Base-by-base conservation (phyloP, 2,113 vertebrate species). In the Hirundichthys speculiger region DNA sequence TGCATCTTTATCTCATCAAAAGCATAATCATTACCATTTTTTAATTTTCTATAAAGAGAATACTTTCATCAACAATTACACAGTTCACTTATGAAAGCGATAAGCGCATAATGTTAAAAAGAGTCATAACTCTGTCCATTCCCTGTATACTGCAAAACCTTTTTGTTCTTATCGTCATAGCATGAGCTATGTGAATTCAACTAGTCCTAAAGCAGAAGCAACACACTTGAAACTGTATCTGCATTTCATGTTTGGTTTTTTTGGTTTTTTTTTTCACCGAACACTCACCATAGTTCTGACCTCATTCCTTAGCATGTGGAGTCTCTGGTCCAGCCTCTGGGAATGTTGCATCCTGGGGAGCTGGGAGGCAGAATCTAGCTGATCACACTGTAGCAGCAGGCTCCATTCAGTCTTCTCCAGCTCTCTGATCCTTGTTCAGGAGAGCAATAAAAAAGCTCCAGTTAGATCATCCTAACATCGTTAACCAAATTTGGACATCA, bases 281-380 rank as follows among this genome's bases (percentile, higher is more conserved):
- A 13, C 45, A 5, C 78, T 86, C 71, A 90, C 80, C 91, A 88
- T 84, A 46, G 51, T 76, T 54, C 83, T 79, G 64, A 96, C 83
- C 64, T 94, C 91, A 10, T 69, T 77, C 64, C 25, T 90, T 83
- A 95, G 62, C 18, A 25, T 50, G 42, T 39, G 70, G 50, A 94
- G 90, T 71, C 88, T 91, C 78, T 92, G 87, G 88, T 91, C 93
- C 73, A 88, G 84, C 74, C 88, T 83, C 74, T 86, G 86, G 38
- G 82, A 76, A 77, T 79, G 78, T n/a, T 84, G 86, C 81, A 86
- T 83, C 69, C 63, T 82, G 68, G 60, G 47, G 38, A 64, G 42
- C 14, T 64, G 45, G 21, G 70, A 73, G 54, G 62, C 50, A 22
- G 73, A 27, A 0, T 61, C 56, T 55, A 92, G 73, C 46, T 79